phyloP scores from a whole-genome alignment of 2,888 invertebrate species.

The Drosophila barbarae region DNA sequence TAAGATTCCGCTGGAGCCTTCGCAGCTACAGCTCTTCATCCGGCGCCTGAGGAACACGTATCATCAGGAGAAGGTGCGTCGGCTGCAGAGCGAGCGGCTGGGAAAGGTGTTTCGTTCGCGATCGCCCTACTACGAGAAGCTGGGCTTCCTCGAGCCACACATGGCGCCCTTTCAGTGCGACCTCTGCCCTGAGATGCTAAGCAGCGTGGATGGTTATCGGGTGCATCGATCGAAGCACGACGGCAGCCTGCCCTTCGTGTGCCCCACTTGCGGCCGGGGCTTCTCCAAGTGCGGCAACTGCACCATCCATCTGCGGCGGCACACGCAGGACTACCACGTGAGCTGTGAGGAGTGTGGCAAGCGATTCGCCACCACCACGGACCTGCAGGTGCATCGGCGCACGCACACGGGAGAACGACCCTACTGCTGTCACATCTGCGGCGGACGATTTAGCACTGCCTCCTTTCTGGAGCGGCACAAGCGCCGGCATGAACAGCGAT shows the following conservation, averaged over 20 bases:
- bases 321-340: slow-evolving; percentile 37
- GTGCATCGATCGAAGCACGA: slow-evolving; percentile 40
- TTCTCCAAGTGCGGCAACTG: slow-evolving; percentile 38
- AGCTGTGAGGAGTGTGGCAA: slow-evolving; percentile 45
- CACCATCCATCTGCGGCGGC: slow-evolving; percentile 41
- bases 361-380: slow-evolving; percentile 33
- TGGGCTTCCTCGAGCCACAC: slow-evolving; percentile 41
- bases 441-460: slow-evolving; percentile 36
- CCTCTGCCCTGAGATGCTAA: slow-evolving; percentile 25
- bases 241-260: slow-evolving; percentile 33
- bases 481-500: slow-evolving; percentile 41
- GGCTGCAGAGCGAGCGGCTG: slow-evolving; percentile 10
- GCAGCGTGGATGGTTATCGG: slow-evolving; percentile 39
- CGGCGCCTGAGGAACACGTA: slow-evolving; percentile 20
- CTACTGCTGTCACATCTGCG: slow-evolving; percentile 49
- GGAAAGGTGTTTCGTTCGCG: slow-evolving; percentile 7
- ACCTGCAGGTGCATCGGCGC: slow-evolving; percentile 39
- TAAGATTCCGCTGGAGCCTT: slow-evolving; percentile 26
- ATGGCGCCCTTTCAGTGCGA: slow-evolving; percentile 40
- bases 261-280: slow-evolving; percentile 40
- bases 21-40: slow-evolving; percentile 31
- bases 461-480: slow-evolving; percentile 39
- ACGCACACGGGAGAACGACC: slow-evolving; percentile 47
- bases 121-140: slow-evolving; percentile 23
- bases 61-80: slow-evolving; percentile 33